Evolutionary conservation across 2,888 invertebrate genomes (phyloP).

Genomic region (Eulithis testata): DNA sequence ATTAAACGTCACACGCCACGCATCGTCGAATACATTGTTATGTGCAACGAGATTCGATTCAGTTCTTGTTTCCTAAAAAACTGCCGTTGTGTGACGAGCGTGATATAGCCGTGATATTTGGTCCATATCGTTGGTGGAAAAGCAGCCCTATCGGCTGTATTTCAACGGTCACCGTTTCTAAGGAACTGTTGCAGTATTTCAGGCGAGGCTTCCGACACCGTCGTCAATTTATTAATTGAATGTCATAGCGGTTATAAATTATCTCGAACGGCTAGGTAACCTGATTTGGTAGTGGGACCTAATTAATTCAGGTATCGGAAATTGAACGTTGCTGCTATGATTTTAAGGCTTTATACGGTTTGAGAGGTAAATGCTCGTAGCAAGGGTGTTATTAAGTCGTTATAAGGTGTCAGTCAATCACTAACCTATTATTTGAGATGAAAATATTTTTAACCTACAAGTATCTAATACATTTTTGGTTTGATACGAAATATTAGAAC

Average conservation of each 20-base stretch:
- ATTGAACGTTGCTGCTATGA: neutral
- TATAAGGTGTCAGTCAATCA: no score
- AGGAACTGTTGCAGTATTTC: neutral
- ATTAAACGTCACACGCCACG: constrained; percentile 41
- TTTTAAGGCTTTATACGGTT: neutral
- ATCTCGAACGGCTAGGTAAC: constrained; percentile 9
- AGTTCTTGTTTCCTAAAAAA: neutral
- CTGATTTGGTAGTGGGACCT: neutral
- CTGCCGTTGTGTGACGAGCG: neutral
- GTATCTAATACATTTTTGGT: no score
- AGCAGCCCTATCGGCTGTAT: neutral
- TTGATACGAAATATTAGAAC: no score
- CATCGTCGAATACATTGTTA: constrained; percentile 36
- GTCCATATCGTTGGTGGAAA: no score
- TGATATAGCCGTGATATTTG: neutral
- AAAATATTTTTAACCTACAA: no score
- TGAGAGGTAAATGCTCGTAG: neutral
- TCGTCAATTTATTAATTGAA: constrained; percentile 36
- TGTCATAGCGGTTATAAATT: constrained; percentile 32
- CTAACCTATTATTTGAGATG: no score
- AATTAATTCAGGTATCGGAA: neutral
- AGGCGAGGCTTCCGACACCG: constrained; percentile 17
- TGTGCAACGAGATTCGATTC: constrained; percentile 21
- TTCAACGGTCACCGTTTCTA: neutral
- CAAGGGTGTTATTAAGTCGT: no score